Base-by-base conservation (phyloP, 2,888 invertebrate species). In the Ormyrus thymus region DNA sequence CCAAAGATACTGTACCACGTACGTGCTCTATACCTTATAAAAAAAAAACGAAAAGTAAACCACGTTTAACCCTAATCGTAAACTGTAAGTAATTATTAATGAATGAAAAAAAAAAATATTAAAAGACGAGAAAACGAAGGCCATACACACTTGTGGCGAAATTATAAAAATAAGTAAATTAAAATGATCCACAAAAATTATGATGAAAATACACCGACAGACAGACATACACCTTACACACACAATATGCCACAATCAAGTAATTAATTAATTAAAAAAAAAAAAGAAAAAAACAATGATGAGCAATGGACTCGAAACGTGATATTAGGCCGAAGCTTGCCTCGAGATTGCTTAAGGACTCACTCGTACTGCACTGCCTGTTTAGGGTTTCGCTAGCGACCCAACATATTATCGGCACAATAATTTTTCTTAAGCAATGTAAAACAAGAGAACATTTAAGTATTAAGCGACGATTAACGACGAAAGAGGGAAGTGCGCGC, bases 321-420 rank as follows among this genome's bases (percentile, higher is more conserved):
- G 90, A 90, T 90, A 90, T 90, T 90, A 90, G 90, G 89, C 89
- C 89, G 88, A 89, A 88, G 90, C 88, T 90, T 89, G 90, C 90
- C 90, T 90, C 89, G 87, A 89, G 88, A 89, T 90, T 89, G 90
- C 89, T 90, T 89, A 89, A 89, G 88, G 86, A 89, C 88, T 87
- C 89, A 88, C 89, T 88, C 86, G 86, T 89, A 90, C 86, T 90
- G 90, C 90, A 90, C 90, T 90, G 90, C 90, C 90, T 90, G 87
- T 89, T 89, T 89, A 90, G 90, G 89, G 90, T 89, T 88, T 88
- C 87, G 86, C 86, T 89, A 89, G 88, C 84, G 86, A 88, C 89
- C 89, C 89, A 88, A 88, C 87, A 87, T 81, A 89, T 89, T 90
- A 90, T 89, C 87, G 89, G 89, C 90, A 90, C 89, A 89, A 89